phyloP scores from a whole-genome alignment of 2,888 invertebrate genomes.

The Caenorhabditis sp. region DNA sequence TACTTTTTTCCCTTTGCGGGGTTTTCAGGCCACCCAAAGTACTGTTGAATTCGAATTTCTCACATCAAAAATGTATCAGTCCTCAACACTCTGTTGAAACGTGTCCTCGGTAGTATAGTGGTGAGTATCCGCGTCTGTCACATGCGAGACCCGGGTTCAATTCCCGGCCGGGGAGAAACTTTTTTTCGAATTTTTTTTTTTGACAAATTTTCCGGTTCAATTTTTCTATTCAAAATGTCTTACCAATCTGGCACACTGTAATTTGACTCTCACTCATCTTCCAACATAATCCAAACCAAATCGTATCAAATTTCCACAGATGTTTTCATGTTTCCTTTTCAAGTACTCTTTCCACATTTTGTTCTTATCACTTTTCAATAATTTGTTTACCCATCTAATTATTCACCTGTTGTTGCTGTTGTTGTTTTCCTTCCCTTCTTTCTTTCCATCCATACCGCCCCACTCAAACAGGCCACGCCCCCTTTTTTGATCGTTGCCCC shows the following conservation, averaged over 20 bases:
- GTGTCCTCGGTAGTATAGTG: slow-evolving; percentile 67
- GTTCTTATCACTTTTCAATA: background rate
- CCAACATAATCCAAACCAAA: background rate
- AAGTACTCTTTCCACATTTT: background rate
- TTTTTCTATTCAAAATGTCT: background rate
- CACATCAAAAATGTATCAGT: background rate
- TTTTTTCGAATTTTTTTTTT: slow-evolving; percentile 10
- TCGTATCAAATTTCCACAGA: background rate
- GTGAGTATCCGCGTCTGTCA: slow-evolving; percentile 69
- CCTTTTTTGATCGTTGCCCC: background rate
- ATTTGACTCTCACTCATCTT: background rate
- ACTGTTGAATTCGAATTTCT: no score
- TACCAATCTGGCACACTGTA: background rate
- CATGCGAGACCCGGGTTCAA: slow-evolving; percentile 69
- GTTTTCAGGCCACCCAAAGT: no score
- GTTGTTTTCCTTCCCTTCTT: background rate
- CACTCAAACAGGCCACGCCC: background rate
- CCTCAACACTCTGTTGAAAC: background rate
- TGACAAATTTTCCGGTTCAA: background rate
- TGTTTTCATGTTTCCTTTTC: background rate
- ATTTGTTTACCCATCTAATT: no score
- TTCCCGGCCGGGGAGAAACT: slow-evolving; percentile 66
- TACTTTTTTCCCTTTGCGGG: no score
- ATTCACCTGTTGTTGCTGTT: no score
- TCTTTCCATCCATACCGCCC: background rate